Percentiles rank a stretch among this genome's conserved stretches.
These are phyloP conservation scores for Nemoura dubitans DNA, from an alignment of 2,888 invertebrate genomes.

Conservation along the genomic window DNA sequence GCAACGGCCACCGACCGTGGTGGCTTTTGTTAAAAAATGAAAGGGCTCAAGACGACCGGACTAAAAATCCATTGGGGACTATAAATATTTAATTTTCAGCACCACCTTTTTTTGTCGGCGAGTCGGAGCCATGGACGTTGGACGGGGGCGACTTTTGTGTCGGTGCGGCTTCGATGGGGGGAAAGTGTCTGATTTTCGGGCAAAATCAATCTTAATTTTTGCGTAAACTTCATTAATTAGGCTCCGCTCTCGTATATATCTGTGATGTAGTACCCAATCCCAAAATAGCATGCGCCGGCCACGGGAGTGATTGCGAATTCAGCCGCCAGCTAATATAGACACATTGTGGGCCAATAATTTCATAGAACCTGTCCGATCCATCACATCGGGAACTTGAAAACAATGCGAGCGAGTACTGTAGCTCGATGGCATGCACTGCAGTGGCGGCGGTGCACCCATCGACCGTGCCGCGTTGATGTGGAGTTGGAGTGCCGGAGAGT, in stretches of 20 bases:
- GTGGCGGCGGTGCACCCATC: no score
- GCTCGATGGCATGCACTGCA: no score
- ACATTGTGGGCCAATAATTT: neutral
- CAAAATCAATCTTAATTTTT: no score
- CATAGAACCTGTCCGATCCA: neutral
- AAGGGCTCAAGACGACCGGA: neutral
- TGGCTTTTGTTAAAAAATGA: conserved; percentile 14
- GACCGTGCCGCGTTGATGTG: no score
- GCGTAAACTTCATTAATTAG: no score
- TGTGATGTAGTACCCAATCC: no score
- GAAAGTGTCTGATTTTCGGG: neutral
- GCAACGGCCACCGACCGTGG: neutral
- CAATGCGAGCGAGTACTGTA: neutral
- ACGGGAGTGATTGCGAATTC: neutral
- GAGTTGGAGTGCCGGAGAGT: no score
- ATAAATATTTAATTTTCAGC: neutral
- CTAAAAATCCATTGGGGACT: neutral
- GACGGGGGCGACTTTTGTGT: neutral
- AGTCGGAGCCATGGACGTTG: neutral
- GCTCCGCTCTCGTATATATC: no score
- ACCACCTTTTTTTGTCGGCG: neutral
- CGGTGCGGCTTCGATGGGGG: neutral
- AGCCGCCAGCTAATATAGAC: neutral
- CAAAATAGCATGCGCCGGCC: neutral
- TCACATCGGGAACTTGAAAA: neutral